Base-by-base conservation (phyloP, 1,140 invertebrate species). In the Goniozus legneri region DNA sequence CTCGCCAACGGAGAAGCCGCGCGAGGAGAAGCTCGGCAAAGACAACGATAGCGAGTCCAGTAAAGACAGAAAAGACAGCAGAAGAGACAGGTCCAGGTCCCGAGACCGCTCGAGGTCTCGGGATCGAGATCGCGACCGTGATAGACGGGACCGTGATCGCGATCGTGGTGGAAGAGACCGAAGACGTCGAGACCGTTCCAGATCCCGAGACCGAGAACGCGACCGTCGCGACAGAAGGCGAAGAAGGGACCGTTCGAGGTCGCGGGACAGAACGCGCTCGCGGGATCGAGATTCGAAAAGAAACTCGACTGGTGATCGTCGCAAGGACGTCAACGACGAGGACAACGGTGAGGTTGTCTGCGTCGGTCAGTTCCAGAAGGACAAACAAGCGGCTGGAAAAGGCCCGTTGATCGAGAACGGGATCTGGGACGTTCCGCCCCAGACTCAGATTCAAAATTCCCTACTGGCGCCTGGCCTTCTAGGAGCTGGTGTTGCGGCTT, bases 21-120 rank as follows among this genome's bases (percentile, higher is more conserved):
- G 10, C 24, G 69, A 69, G 33, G 58, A 64, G 2, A 50, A 57
- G 14, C 47, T 53, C 57, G 73, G 65, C 1, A 56, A 55, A 2
- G 64, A 69, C 3, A 61, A 56, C 15, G 69, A 73, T 8, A 62
- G 50, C 45, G 71, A 72, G 3, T 55, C 51, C 3, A 56, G 50
- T 35, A 73, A 80, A 38, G 80, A 81, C 19, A 71, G 79, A 1
- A 77, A 80, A 32, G 80, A 82, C 20, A n/a, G n/a, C n/a, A 61
- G 76, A 54, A 42, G 76, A 49, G 52, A 72, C 15, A 54, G 69
- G 54, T 78, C 67, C 7, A 55, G 72, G 32, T 76, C 75, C 1
- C 56, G 71, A 8, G 68, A 73, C 7, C 43, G 77, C 50, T 74
- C 73, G 8, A 65, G 71, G 8, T 75, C 77, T 0, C 65, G 76